Base-by-base conservation (phyloP, 1,140 invertebrate genomes). In the Drosophila rufa region DNA sequence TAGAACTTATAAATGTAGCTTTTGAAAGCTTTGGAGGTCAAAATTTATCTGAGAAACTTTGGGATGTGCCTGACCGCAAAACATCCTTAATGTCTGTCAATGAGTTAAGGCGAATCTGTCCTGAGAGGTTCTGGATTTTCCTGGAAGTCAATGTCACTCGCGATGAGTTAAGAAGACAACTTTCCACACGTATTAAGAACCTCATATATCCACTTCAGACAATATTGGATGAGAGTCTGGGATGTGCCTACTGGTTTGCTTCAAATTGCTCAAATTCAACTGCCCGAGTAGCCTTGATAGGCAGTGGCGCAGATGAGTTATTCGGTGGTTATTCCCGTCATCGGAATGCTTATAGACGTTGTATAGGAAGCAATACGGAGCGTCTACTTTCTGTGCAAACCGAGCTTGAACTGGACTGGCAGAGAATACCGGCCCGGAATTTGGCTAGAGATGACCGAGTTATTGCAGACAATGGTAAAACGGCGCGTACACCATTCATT, bases 1-100 rank as follows among this genome's bases (percentile, higher is more conserved):
- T 99, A 82, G 98, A 99, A 94, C 94, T 99, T n/a, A 94, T 99
- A 19, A 99, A 99, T 95, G 97, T 99, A 33, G 97, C 98, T n/a
- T 99, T 99, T 94, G 95, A 96, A 93, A 14, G 42, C 33, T 6
- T 71, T 17, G 51, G 30, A 4, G 55, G 48, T 12, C 65, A 55
- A 70, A 73, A 48, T 9, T n/a, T 14, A 27, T 33, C 36, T 27
- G 53, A 70, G 17, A 42, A 51, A 4, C 15, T 36, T 5, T 92
- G 92, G 76, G 79, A 91, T 43, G 96, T 97, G 8, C 97, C 98
- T 36, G 98, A 98, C 92, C 94, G 98, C 90, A 91, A 95, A 79
- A 97, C 97, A 33, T 97, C 97, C 4, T 93, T 94, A 70, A 91
- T 95, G 82, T 97, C 97, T 19, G 94, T 96, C 43, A 80, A 94